Conservation (phyloP, 2,113 vertebrate genomes). For the Ceyx cyanopectus region DNA sequence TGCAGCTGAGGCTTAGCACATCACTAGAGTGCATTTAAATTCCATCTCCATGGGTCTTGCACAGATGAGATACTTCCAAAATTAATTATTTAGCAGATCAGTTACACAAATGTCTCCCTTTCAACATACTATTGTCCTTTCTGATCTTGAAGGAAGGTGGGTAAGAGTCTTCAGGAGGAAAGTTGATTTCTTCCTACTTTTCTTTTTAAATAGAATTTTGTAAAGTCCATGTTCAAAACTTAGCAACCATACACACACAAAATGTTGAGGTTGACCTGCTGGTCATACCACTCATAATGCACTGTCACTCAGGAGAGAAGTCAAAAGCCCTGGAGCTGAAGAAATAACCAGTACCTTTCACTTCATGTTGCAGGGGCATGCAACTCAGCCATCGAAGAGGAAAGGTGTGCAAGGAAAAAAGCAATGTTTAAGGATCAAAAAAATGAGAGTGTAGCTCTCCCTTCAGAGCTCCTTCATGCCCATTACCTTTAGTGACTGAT, state of each 20-base stretch:
- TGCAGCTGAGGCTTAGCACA: not conserved
- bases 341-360: not conserved
- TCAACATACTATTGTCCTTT: not conserved
- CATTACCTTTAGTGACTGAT: slow-evolving; percentile 83
- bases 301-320: not conserved
- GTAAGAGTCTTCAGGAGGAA: not conserved
- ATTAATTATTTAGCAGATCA: not conserved
- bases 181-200: not conserved
- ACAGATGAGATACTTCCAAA: not conserved
- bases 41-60: not conserved
- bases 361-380: not conserved
- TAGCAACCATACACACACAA: not conserved
- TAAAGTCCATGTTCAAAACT: not conserved
- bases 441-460: not conserved
- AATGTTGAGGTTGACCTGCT: not conserved
- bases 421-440: not conserved
- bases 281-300: not conserved
- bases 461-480: not conserved
- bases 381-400: not conserved
- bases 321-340: not conserved
- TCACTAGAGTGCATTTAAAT: not conserved
- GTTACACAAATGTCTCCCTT: not conserved
- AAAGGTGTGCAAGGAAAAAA: not conserved
- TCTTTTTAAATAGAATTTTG: not conserved
- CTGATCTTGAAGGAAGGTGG: not conserved